A percentile compares a stretch with the other conserved stretches of the same genome.
Conservation (phyloP, 2,888 invertebrate genomes). For the Cheilosia vernalis region DNA sequence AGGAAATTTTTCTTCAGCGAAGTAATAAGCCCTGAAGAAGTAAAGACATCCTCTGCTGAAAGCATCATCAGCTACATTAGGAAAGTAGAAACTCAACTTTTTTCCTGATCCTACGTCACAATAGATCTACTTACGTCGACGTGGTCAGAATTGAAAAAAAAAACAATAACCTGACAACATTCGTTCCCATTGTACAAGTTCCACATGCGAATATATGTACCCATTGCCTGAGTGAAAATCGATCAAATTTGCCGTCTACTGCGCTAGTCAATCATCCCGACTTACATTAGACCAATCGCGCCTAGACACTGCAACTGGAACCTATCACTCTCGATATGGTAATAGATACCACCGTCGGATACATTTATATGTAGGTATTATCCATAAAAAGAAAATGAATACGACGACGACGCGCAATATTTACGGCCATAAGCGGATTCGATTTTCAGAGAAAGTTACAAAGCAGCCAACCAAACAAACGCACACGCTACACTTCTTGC, state of each 20-base stretch:
- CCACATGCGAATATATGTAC: not conserved
- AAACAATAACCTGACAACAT: not conserved
- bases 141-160: no score
- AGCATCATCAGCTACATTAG: no score
- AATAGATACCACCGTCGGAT: slow-evolving; percentile 36
- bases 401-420: slow-evolving; percentile 23
- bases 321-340: slow-evolving; percentile 58
- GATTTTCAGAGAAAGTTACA: slow-evolving; percentile 55
- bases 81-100: no score
- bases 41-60: no score
- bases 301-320: slow-evolving; percentile 25
- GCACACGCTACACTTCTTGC: slow-evolving; percentile 11
- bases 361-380: slow-evolving; percentile 19
- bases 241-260: not conserved
- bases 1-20: no score
- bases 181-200: not conserved
- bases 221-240: slow-evolving; percentile 6
- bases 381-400: slow-evolving; percentile 65
- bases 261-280: slow-evolving; percentile 14
- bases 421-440: slow-evolving; percentile 23
- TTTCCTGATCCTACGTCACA: no score
- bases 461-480: slow-evolving; percentile 37
- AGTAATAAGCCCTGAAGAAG: no score
- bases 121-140: no score
- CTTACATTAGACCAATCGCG: slow-evolving; percentile 25